A percentile compares a stretch with the other conserved stretches of the same genome.
phyloP scores from a whole-genome alignment of 2,113 vertebrate genomes.

The Malaclemys terrapin region DNA sequence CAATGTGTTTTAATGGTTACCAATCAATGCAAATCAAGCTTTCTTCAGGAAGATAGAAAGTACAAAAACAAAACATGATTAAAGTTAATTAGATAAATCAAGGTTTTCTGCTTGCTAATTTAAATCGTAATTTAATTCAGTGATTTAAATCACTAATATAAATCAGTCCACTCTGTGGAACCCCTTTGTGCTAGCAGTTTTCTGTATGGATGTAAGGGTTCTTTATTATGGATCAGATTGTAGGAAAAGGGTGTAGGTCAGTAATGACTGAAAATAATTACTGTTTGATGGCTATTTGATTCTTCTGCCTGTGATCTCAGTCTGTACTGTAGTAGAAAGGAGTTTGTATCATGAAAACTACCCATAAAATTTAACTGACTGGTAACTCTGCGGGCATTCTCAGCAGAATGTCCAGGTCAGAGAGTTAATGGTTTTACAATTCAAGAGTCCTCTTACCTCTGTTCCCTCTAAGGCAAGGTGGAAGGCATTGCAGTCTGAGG shows the following conservation, averaged over 20 bases:
- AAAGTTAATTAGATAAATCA: neutral
- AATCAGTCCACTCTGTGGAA: neutral
- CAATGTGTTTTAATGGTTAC: neutral
- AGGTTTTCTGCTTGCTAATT: neutral
- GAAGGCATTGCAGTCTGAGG: neutral
- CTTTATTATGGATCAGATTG: neutral
- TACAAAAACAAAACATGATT: neutral
- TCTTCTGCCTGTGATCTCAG: neutral
- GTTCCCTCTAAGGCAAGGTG: neutral
- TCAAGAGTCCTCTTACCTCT: neutral
- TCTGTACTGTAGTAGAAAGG: neutral
- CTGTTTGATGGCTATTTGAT: neutral
- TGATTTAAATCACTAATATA: neutral
- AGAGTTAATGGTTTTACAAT: neutral
- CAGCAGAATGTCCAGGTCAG: neutral
- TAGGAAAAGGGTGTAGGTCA: neutral
- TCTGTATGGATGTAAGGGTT: neutral
- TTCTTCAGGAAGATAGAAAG: neutral
- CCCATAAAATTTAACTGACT: neutral
- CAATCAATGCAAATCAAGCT: neutral
- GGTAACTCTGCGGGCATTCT: neutral
- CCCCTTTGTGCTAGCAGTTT: neutral
- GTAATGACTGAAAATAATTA: neutral
- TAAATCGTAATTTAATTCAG: neutral
- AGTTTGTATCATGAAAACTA: neutral